Conservation (phyloP, 2,113 vertebrate genomes). For the Odocoileus virginianus region DNA sequence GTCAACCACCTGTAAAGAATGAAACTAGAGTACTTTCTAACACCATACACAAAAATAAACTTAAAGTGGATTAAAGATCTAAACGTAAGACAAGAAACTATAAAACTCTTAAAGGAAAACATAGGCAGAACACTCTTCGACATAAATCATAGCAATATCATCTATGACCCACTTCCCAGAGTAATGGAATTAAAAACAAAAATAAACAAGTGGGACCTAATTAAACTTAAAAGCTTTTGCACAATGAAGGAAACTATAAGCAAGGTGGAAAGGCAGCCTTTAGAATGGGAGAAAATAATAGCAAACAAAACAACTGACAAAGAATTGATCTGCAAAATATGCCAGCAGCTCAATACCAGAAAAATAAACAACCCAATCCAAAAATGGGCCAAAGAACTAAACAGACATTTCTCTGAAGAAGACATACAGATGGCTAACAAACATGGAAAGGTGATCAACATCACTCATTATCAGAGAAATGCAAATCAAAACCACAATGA, state of each 20-base stretch:
- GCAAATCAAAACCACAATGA: neutral
- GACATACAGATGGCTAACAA: neutral
- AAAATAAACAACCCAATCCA: no score
- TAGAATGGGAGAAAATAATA: neutral
- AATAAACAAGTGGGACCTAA: neutral
- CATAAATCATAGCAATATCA: neutral
- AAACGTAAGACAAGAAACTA: neutral
- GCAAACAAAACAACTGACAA: no score
- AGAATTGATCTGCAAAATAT: no score
- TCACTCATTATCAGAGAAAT: neutral
- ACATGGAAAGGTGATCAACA: neutral
- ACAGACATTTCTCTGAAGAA: neutral
- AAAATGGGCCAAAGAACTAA: neutral
- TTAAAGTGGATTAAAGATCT: neutral
- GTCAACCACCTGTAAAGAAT: neutral
- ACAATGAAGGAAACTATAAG: neutral
- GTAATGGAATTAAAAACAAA: neutral
- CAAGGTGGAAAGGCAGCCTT: neutral
- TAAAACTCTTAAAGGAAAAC: neutral
- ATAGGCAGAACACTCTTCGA: neutral
- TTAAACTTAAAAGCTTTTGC: neutral
- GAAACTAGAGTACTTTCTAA: neutral
- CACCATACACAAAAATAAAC: neutral
- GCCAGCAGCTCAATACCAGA: no score
- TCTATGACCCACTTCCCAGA: neutral